Evolutionary conservation across 2,113 vertebrate genomes (phyloP).

Genomic region (Thermophis baileyi): DNA sequence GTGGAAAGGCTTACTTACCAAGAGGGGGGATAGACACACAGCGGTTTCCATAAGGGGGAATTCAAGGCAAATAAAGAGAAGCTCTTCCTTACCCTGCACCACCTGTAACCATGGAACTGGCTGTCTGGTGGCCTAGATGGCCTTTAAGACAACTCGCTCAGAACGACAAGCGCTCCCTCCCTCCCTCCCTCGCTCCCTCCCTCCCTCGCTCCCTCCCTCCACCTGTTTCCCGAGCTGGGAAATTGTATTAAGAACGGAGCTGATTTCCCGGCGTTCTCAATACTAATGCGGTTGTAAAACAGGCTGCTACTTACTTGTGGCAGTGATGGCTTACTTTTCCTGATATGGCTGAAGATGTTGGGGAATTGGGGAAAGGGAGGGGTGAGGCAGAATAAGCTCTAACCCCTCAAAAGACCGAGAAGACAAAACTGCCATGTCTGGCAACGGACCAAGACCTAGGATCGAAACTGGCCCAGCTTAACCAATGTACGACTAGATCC

Average conservation of each 20-base stretch:
- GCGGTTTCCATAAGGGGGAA: background rate
- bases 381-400: background rate
- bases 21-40: background rate
- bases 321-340: background rate
- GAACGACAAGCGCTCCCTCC: background rate
- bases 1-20: background rate
- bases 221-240: background rate
- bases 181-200: too few species aligned
- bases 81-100: background rate
- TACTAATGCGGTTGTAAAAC: background rate
- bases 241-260: background rate
- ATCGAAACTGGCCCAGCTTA: background rate
- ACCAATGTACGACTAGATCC: background rate
- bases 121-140: background rate
- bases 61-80: background rate
- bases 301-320: background rate
- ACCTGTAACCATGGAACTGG: background rate
- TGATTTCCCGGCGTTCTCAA: background rate
- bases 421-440: background rate
- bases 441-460: background rate
- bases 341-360: too few species aligned
- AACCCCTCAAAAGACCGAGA: background rate
- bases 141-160: background rate
- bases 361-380: background rate
- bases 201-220: too few species aligned